These are phyloP conservation scores for Cryptotermes secundus DNA, from an alignment of 1,140 invertebrate genomes.

Conservation along the genomic window DNA sequence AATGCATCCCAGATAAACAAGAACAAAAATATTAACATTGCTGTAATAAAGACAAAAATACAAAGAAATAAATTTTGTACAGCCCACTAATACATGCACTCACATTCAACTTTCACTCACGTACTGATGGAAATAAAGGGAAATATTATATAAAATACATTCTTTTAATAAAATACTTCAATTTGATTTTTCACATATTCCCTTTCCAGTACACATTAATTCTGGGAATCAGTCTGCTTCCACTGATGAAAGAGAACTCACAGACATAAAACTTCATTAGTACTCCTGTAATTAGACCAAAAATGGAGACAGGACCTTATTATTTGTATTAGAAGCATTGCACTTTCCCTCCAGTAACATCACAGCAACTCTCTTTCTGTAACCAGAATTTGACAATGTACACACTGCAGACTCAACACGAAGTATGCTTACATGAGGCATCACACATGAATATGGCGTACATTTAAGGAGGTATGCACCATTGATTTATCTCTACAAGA, in stretches of 20 bases:
- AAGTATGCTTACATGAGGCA: slow-evolving; percentile 16
- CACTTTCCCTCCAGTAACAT: slow-evolving; percentile 14
- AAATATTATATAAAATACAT: slow-evolving; percentile 14
- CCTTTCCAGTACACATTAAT: background rate
- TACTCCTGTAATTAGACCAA: background rate
- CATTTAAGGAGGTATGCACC: slow-evolving; percentile 3
- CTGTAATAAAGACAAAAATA: background rate
- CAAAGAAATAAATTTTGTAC: background rate
- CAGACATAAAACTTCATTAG: background rate
- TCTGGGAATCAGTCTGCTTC: slow-evolving; percentile 5
- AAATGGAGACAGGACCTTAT: slow-evolving; percentile 11
- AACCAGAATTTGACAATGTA: slow-evolving; percentile 16
- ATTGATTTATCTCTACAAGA: background rate
- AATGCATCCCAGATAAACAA: background rate
- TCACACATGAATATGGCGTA: background rate
- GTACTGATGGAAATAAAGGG: background rate
- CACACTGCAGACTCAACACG: slow-evolving; percentile 9
- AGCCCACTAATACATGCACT: background rate
- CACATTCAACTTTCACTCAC: background rate
- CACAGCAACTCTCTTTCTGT: background rate
- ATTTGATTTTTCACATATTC: slow-evolving; percentile 7
- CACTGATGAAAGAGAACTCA: background rate
- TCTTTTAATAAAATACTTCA: slow-evolving; percentile 13
- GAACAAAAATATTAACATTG: background rate
- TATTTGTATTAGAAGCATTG: slow-evolving; percentile 11